Evolutionary conservation across 2,113 vertebrate genomes (phyloP).

Genomic region (Brachypteracias leptosomus): DNA sequence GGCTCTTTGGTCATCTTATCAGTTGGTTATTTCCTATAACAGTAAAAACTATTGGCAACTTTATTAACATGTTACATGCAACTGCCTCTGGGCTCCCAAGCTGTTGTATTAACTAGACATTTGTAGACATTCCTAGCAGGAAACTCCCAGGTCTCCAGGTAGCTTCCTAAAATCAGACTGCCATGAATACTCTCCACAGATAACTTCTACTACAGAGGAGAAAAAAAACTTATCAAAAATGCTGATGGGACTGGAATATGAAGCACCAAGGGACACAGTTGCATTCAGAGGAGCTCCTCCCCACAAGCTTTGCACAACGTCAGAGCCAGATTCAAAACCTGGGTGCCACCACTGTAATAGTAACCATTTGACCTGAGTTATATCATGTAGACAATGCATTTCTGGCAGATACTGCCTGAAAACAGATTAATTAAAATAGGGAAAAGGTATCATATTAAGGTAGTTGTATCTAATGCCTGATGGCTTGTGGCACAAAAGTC

Average conservation of each 20-base stretch:
- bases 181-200: not conserved
- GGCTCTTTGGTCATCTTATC: not conserved
- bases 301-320: not conserved
- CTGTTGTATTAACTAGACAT: too few relatives aligned
- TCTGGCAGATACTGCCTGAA: not conserved
- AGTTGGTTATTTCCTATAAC: not conserved
- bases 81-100: not conserved
- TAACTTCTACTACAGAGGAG: not conserved
- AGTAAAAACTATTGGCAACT: not conserved
- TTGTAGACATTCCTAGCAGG: not conserved
- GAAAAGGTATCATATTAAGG: not conserved
- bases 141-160: not conserved
- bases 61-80: not conserved
- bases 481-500: accelerated
- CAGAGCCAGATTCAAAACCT: not conserved
- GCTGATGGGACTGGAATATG: not conserved
- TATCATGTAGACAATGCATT: not conserved
- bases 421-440: not conserved
- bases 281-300: not conserved
- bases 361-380: not conserved
- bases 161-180: not conserved
- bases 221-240: not conserved
- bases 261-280: not conserved
- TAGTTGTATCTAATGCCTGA: not conserved
- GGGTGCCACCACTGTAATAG: not conserved